Conservation (phyloP, 2,888 invertebrate species). For the Drosophila mercatorum region DNA sequence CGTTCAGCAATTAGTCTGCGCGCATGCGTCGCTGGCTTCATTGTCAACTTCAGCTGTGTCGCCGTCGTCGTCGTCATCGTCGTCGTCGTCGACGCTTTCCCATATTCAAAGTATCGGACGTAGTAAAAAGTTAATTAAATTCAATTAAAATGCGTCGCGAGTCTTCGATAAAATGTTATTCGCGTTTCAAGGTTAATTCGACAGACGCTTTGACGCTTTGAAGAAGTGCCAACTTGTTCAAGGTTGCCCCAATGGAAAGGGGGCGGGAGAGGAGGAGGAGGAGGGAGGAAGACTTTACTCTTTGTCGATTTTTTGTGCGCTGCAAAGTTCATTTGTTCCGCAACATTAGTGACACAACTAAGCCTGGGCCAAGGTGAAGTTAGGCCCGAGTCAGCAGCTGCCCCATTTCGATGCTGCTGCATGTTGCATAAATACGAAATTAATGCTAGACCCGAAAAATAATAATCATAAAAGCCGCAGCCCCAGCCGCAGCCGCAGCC, state of each 20-base stretch:
- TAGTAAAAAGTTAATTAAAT: constrained; percentile 77
- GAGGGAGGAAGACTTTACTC: neutral
- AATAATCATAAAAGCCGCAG: constrained; percentile 34
- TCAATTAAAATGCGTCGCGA: constrained; percentile 78
- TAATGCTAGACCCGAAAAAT: constrained; percentile 28
- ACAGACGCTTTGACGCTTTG: constrained; percentile 61
- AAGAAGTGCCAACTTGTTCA: constrained; percentile 69
- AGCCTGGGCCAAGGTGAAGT: constrained; percentile 44
- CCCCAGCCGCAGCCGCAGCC: constrained; percentile 13
- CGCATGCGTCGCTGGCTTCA: constrained; percentile 76
- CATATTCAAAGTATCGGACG: constrained; percentile 76
- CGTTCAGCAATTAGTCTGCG: constrained; percentile 74
- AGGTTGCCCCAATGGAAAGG: neutral
- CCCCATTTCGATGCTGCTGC: neutral
- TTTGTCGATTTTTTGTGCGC: constrained; percentile 24
- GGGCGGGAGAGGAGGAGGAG: no score
- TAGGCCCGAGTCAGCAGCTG: neutral
- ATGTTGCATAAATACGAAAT: constrained; percentile 47
- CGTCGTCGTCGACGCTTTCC: constrained; percentile 53
- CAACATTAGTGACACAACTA: constrained; percentile 66
- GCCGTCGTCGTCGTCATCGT: constrained; percentile 25
- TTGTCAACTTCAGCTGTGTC: constrained; percentile 62
- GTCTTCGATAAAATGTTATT: constrained; percentile 81
- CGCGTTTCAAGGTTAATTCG: constrained; percentile 77
- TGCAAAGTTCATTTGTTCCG: constrained; percentile 65